Percentiles rank a stretch among this genome's conserved stretches.
Evolutionary conservation across 2,888 invertebrate species (phyloP).

Genomic region (Apotomis turbidana): DNA sequence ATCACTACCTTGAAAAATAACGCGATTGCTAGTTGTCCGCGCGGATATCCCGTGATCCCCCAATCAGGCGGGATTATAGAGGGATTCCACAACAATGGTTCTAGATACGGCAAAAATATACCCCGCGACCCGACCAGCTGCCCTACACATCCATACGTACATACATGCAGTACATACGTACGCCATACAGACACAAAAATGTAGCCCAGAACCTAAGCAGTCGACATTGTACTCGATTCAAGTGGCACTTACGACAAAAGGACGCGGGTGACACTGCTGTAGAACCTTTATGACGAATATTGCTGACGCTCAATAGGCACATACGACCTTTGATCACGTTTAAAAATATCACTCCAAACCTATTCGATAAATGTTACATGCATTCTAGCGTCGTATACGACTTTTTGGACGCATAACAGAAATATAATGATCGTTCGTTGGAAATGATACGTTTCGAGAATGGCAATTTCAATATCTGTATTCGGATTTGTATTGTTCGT

Average conservation of each 20-base stretch:
- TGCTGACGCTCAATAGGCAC: not conserved
- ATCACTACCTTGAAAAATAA: constrained; percentile 37
- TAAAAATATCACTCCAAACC: not conserved
- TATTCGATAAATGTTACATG: not conserved
- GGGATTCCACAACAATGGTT: constrained; percentile 38
- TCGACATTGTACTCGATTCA: no score
- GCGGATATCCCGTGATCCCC: constrained; percentile 61
- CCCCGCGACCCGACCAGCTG: not conserved
- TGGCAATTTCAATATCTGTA: constrained; percentile 20
- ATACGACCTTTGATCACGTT: not conserved
- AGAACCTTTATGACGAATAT: not conserved
- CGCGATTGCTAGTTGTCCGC: constrained; percentile 51
- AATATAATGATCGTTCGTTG: constrained; percentile 19
- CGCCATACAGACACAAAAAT: not conserved
- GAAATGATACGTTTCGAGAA: constrained; percentile 13
- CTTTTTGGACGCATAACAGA: not conserved
- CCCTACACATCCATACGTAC: not conserved
- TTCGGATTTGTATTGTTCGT: constrained; percentile 17
- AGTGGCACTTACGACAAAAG: not conserved
- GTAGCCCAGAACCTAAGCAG: not conserved
- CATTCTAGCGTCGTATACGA: not conserved
- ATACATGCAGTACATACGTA: not conserved
- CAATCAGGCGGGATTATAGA: constrained; percentile 58
- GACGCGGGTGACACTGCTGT: not conserved
- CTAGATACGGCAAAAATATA: constrained; percentile 21